These are phyloP conservation scores for Cyclophora punctaria DNA, from an alignment of 2,888 invertebrate species.

Conservation along the genomic window DNA sequence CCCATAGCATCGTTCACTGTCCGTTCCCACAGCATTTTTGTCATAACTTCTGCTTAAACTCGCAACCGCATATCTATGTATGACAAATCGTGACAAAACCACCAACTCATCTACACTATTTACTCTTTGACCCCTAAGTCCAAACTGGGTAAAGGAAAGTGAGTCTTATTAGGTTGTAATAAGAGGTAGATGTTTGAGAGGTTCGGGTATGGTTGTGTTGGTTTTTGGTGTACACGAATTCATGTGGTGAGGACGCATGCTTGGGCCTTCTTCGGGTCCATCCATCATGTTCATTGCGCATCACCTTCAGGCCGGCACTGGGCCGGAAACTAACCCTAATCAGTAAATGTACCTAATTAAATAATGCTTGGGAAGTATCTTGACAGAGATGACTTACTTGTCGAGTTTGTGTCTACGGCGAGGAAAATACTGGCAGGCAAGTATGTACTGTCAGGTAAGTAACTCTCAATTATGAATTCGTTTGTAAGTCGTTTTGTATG, in stretches of 20 bases:
- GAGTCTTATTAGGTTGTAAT: constrained; percentile 26
- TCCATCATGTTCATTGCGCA: constrained; percentile 70
- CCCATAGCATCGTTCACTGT: constrained; percentile 39
- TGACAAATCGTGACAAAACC: constrained; percentile 75
- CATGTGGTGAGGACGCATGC: constrained; percentile 56
- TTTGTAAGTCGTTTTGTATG: too few species aligned
- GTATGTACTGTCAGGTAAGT: too few species aligned
- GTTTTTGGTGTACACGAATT: constrained; percentile 46
- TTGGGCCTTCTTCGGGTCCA: constrained; percentile 57
- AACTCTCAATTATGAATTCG: too few species aligned
- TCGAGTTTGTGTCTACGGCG: too few species aligned
- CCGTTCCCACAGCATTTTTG: constrained; percentile 63
- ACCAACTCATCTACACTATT: constrained; percentile 56
- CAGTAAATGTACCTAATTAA: constrained; percentile 32
- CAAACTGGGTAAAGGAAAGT: constrained; percentile 15
- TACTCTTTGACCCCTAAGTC: constrained; percentile 13
- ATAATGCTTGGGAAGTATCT: constrained; percentile 18
- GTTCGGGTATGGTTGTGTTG: constrained; percentile 28
- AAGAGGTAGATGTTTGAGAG: constrained; percentile 15
- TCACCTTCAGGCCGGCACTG: constrained; percentile 65
- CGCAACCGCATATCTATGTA: constrained; percentile 64
- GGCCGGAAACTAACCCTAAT: constrained; percentile 59
- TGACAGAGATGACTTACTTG: constrained; percentile 1
- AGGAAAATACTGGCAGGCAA: too few species aligned
- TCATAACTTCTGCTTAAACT: constrained; percentile 59